Evolutionary conservation across 1,140 invertebrate genomes (phyloP), one percentile per base, ranked within the genome.

Genomic region (Tetramorium alpestre): DNA sequence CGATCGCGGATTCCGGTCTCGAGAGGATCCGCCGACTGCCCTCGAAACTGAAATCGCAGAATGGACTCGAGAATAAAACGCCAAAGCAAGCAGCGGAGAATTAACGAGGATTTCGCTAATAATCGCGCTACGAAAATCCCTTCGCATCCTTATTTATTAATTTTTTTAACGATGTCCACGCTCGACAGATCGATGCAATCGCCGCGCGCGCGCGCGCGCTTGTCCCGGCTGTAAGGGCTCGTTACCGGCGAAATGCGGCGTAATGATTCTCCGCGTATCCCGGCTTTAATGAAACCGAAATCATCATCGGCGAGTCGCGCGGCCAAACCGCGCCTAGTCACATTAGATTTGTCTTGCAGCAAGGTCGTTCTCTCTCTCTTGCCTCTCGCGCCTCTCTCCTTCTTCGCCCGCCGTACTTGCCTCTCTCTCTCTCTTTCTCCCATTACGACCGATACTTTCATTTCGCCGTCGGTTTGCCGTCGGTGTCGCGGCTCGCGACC

Each of bases 271-370:
- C 18, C 44, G 47, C 51, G 16, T 54, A 13, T n/a, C 3, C 16
- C 6, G 33, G 33, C 5, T 72, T 64, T 85, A 93, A 93, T 88
- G 92, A 94, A 94, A 94, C 91, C 88, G 92, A 94, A 94, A 94
- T 89, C 85, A 94, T 91, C 93, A 88, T 90, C 88, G 86, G 85
- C 87, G 89, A 58, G n/a, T 58, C 22, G 87, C 86, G 69, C 81
- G 76, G 67, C 72, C 73, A 75, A 25, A 60, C 88, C 92, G 87
- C 89, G 81, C 89, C 91, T 90, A 92, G 82, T 18, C 38, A 18
- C 67, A 51, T 81, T 88, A 90, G 89, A 85, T 85, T 85, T 84
- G 84, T 88, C 78, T 33, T 82, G 67, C 86, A 76, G 84, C 93
- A 94, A 94, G 93, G 93, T 91, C 93, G 93, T 94, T 92, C 69